Percentiles rank a stretch among this genome's conserved stretches.
phyloP scores from a whole-genome alignment of 2,113 vertebrate genomes.

The Sitta europaea region DNA sequence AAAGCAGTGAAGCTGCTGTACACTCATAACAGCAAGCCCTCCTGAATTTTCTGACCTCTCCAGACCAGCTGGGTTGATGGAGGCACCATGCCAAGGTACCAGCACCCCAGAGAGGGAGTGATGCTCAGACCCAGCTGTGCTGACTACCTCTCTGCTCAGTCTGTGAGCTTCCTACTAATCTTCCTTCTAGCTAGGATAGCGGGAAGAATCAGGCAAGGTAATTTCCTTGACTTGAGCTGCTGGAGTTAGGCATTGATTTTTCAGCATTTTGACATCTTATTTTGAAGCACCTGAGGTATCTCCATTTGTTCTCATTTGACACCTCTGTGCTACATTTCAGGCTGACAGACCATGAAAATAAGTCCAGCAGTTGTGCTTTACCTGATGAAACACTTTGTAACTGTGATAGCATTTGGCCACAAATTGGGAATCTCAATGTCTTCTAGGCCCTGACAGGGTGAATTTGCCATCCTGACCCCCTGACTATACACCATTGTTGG shows the following conservation, averaged over 20 bases:
- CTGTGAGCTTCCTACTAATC: not conserved
- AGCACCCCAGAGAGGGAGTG: not conserved
- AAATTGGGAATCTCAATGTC: not conserved
- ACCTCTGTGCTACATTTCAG: not conserved
- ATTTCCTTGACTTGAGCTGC: not conserved
- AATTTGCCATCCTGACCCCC: not conserved
- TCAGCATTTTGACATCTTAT: slow-evolving; percentile 21
- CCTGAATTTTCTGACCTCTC: not conserved
- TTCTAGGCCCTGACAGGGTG: not conserved
- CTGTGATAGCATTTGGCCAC: not conserved
- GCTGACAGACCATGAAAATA: not conserved
- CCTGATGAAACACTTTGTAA: not conserved
- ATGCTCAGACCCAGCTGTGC: not conserved
- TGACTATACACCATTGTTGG: not conserved
- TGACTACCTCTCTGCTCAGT: not conserved
- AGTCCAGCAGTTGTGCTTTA: not conserved
- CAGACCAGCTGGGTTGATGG: not conserved
- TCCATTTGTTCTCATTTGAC: slow-evolving; percentile 9
- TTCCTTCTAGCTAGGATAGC: not conserved
- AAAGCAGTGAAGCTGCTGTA: not conserved
- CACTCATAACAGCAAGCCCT: not conserved
- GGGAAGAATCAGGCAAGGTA: not conserved
- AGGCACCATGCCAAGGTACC: fast-evolving
- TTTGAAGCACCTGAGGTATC: slow-evolving; percentile 23
- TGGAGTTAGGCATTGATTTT: slow-evolving; percentile 10